Evolutionary conservation across 1,140 invertebrate genomes (phyloP).

Genomic region (Cotesia glomerata): DNA sequence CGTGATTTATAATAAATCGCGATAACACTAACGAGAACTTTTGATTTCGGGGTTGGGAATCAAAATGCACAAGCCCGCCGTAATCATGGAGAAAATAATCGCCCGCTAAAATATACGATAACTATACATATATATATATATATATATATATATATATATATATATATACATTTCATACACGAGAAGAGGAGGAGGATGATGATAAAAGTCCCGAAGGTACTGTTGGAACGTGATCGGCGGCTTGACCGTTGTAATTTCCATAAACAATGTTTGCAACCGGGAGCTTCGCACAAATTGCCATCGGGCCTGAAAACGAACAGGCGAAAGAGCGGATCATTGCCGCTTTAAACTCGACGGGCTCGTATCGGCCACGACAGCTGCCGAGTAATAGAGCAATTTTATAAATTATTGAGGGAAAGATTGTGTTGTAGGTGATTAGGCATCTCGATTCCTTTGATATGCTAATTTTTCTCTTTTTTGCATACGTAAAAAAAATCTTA

Average conservation of each 20-base stretch:
- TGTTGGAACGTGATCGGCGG: constrained; percentile 16
- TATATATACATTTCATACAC: too few relatives aligned
- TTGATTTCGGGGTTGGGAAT: background rate
- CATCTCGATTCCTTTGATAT: constrained; percentile 42
- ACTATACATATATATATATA: background rate
- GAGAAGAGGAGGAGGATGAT: background rate
- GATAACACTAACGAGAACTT: constrained; percentile 1
- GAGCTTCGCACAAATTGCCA: constrained; percentile 30
- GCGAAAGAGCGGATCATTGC: constrained; percentile 30
- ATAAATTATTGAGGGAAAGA: constrained; percentile 43
- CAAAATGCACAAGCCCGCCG: background rate
- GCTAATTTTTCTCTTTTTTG: constrained; percentile 40
- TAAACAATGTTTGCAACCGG: constrained; percentile 43
- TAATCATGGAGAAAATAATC: constrained; percentile 4
- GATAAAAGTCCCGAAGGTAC: background rate
- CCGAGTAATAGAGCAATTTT: constrained; percentile 53
- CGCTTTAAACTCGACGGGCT: constrained; percentile 22
- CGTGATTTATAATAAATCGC: background rate
- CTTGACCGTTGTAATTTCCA: constrained; percentile 43
- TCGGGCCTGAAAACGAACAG: constrained; percentile 12
- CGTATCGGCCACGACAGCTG: constrained; percentile 26
- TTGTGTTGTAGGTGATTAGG: constrained; percentile 41
- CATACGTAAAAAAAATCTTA: background rate
- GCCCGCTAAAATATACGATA: constrained; percentile 39
- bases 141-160: background rate